Base-by-base conservation (phyloP, 37 sponge, comb jelly and placozoan genomes). In the Ephydatia muelleri region DNA sequence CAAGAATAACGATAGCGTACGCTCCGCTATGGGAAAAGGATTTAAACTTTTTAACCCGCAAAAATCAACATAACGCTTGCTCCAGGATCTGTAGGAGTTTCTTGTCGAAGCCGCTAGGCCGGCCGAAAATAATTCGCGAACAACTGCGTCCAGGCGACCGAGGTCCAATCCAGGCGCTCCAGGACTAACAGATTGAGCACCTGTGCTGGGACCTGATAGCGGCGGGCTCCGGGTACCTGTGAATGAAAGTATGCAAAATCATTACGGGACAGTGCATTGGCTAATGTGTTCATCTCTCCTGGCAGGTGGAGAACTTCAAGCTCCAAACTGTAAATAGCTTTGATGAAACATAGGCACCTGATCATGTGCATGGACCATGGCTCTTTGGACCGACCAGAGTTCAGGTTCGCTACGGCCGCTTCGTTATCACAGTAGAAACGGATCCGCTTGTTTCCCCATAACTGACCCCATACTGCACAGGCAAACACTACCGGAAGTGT, bases 201-300 rank as follows among this genome's bases (percentile, higher is more conserved):
- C 16, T 27, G 38, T 31, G 37, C 33, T 27, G 65, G 65, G 67
- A 75, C 49, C 32, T 49, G 66, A 33, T 65, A 22, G 14, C 76
- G 84, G 19, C 29, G 23, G 21, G 70, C 48, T 26, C 9, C 9
- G 11, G 68, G 70, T 19, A 31, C 70, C 70, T 78, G 34, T 13
- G 71, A 36, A 47, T 26, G 48, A 70, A 85, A 85, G 68, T 29
- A 31, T 2, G 78, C 29, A n/a, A 78, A 47, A 25, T 78, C 28
- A 19, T 83, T 77, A 71, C 71, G 78, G 30, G 89, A 88, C 47
- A 88, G 78, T 25, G n/a, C 78, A 76, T 88, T 79, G 16, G 89
- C 89, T 66, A 80, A 32, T 4, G 21, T 23, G 34, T 66, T 80
- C 26, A 27, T 30, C 47, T 40, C 5, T 73, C 34, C 35, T 2